phyloP scores from a whole-genome alignment of 2,113 vertebrate species.

The Stomatorhinus ivindoensis region DNA sequence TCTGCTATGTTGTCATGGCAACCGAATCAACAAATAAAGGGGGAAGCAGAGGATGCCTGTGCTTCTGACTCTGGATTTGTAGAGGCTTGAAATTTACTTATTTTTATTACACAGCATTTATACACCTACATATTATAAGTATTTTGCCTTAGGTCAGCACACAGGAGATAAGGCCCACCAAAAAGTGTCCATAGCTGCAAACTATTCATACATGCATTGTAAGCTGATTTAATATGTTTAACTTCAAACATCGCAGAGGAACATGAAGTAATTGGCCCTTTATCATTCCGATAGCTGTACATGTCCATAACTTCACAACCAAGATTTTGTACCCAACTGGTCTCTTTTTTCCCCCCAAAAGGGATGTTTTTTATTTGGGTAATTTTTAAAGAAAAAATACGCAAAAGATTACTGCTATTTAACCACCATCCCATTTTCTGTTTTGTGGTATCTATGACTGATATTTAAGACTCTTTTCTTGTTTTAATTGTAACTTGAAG shows the following conservation, averaged over 20 bases:
- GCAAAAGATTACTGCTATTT: neutral
- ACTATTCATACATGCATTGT: neutral
- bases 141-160: neutral
- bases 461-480: neutral
- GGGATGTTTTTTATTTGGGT: neutral
- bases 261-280: neutral
- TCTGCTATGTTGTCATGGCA: constrained; percentile 3
- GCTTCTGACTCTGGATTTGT: neutral
- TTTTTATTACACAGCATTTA: neutral
- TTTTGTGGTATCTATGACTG: neutral
- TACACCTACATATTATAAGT: neutral
- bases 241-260: neutral
- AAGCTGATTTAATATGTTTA: neutral
- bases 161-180: neutral
- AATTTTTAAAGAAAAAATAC: neutral
- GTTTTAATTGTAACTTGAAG: neutral
- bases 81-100: neutral
- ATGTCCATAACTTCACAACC: neutral
- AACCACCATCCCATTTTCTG: neutral
- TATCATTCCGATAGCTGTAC: neutral
- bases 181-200: neutral
- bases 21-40: constrained; percentile 12
- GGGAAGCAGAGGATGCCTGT: neutral
- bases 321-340: neutral
- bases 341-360: neutral